Conservation (phyloP, 2,888 invertebrate species). For the Chloromyia formosa region DNA sequence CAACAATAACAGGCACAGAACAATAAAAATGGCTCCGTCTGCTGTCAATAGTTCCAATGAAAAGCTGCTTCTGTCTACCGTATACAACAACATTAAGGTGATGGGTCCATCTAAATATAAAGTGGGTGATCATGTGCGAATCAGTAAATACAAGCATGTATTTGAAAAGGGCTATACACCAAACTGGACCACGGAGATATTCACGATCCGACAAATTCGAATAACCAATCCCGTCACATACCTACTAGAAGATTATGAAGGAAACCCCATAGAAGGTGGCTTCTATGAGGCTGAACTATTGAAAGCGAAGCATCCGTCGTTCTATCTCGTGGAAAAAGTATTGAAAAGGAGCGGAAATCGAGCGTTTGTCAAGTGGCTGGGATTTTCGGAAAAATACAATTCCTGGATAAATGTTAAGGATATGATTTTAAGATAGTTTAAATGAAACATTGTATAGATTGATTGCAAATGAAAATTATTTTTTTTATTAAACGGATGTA, state of each 20-base stretch:
- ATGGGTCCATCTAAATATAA: conserved; percentile 24
- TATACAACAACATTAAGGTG: conserved; percentile 13
- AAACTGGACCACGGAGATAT: too few relatives aligned
- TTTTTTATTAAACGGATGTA: neutral
- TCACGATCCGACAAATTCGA: too few relatives aligned
- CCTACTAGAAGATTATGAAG: conserved; percentile 53
- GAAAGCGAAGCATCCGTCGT: conserved; percentile 55
- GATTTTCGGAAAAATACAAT: conserved; percentile 53
- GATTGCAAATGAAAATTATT: too few relatives aligned
- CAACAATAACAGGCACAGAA: conserved; percentile 8
- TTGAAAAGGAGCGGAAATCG: conserved; percentile 51
- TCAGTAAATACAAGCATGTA: conserved; percentile 20
- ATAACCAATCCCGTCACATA: conserved; percentile 51
- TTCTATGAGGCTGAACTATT: too few relatives aligned
- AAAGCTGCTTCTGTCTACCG: too few relatives aligned
- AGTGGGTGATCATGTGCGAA: conserved; percentile 19
- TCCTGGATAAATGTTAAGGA: conserved; percentile 51
- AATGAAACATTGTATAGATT: too few relatives aligned
- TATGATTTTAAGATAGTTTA: neutral
- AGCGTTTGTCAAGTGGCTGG: conserved; percentile 53
- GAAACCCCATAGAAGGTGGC: too few relatives aligned
- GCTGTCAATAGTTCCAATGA: too few relatives aligned
- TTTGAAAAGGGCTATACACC: conserved; percentile 20
- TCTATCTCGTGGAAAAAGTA: conserved; percentile 57
- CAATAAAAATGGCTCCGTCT: conserved; percentile 13